Evolutionary conservation across 2,888 invertebrate species (phyloP).

Genomic region (Isotomurus palustris): DNA sequence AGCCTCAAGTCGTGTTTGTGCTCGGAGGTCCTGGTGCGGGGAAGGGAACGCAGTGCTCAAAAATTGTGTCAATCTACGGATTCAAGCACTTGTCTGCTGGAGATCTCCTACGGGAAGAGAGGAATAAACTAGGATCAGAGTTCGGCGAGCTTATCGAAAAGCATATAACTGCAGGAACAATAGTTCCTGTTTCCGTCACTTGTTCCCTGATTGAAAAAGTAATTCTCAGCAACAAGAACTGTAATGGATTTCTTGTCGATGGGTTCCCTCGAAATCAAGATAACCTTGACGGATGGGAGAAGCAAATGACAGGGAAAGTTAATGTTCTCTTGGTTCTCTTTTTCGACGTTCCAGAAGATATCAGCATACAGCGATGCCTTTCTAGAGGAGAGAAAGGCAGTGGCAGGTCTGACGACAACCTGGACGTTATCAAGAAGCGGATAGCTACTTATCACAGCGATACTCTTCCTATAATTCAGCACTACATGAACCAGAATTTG

Average conservation of each 20-base stretch:
- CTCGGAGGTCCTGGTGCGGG: constrained; percentile 96
- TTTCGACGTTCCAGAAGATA: constrained; percentile 78
- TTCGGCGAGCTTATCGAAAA: constrained; percentile 85
- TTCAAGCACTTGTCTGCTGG: constrained; percentile 85
- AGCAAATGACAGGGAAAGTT: constrained; percentile 72
- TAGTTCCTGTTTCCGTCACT: constrained; percentile 98
- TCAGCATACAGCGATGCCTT: constrained; percentile 79
- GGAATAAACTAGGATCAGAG: constrained; percentile 73
- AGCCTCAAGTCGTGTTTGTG: constrained; percentile 87
- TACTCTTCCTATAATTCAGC: constrained; percentile 82
- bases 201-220: constrained; percentile 88
- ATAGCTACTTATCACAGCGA: constrained; percentile 77
- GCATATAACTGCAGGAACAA: constrained; percentile 85
- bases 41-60: constrained; percentile 91
- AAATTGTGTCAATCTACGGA: constrained; percentile 59
- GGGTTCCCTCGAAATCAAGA: constrained; percentile 97
- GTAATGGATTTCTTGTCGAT: constrained; percentile 91
- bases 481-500: constrained; percentile 65
- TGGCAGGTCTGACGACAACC: constrained; percentile 90
- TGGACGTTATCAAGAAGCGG: constrained; percentile 77
- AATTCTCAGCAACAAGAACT: constrained; percentile 52
- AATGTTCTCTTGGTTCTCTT: constrained; percentile 81
- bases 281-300: constrained; percentile 90
- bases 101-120: constrained; percentile 86
- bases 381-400: constrained; percentile 80